A percentile compares a stretch with the other conserved stretches of the same genome.
These are phyloP conservation scores for Schizopygopsis pylzovi DNA, from an alignment of 2,797 vertebrate genomes.

Conservation along the genomic window DNA sequence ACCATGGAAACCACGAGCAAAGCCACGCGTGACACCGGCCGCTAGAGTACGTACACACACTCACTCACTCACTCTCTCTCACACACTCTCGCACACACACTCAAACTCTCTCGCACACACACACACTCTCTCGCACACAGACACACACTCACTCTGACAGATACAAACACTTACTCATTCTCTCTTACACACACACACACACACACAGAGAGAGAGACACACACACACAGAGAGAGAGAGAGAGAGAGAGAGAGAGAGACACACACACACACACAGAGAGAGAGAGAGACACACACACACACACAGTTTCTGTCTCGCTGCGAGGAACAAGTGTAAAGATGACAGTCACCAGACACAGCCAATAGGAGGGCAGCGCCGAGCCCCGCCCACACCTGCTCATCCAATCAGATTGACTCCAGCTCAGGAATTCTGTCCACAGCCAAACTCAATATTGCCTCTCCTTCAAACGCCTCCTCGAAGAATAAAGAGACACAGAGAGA, in stretches of 20 bases:
- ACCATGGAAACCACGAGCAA: too few relatives aligned
- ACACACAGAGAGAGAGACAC: too few relatives aligned
- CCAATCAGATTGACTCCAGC: slow-evolving; percentile 56
- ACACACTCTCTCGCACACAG: too few relatives aligned
- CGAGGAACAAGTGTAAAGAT: slow-evolving; percentile 9
- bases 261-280: background rate
- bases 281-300: slow-evolving; percentile 14
- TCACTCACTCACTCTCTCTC: too few relatives aligned
- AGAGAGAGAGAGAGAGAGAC: background rate
- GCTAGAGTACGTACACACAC: too few relatives aligned
- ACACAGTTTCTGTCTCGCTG: background rate
- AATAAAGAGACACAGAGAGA: slow-evolving; percentile 4
- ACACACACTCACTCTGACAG: too few relatives aligned
- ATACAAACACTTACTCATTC: too few relatives aligned
- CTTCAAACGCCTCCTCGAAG: slow-evolving; percentile 49
- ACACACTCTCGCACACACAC: too few relatives aligned
- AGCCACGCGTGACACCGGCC: too few relatives aligned
- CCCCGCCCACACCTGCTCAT: slow-evolving; percentile 47
- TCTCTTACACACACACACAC: too few relatives aligned
- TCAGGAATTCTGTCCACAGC: slow-evolving; percentile 57
- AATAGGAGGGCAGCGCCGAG: background rate
- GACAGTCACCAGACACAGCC: background rate
- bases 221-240: too few relatives aligned
- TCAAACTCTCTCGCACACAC: too few relatives aligned
- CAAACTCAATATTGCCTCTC: slow-evolving; percentile 61